Percentiles rank a stretch among this genome's conserved stretches.
Evolutionary conservation across 2,888 invertebrate species (phyloP).

Genomic region (Thecocarcelia acutangulata): DNA sequence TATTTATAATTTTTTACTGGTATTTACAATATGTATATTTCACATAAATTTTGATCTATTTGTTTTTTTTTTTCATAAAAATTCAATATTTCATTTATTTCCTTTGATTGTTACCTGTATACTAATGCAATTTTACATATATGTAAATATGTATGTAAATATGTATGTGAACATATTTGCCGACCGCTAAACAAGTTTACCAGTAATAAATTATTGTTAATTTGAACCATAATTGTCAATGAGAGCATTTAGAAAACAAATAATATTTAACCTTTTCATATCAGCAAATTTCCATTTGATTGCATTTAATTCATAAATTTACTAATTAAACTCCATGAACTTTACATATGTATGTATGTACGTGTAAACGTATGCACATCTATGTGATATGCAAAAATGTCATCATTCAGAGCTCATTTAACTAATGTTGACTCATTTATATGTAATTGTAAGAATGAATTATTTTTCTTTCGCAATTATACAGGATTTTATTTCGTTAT

Average conservation of each 20-base stretch:
- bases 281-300: slow-evolving; percentile 61
- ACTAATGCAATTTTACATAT: too few species aligned
- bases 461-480: slow-evolving; percentile 34
- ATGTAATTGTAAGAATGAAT: slow-evolving; percentile 7
- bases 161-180: too few species aligned
- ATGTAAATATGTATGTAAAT: too few species aligned
- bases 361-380: not conserved
- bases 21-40: too few species aligned
- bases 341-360: slow-evolving; percentile 21
- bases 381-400: slow-evolving; percentile 1
- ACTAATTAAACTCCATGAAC: slow-evolving; percentile 68
- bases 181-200: too few species aligned
- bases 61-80: too few species aligned
- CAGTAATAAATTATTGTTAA: slow-evolving; percentile 18
- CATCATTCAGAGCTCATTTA: slow-evolving; percentile 41
- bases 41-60: too few species aligned
- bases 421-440: slow-evolving; percentile 52
- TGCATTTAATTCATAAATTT: slow-evolving; percentile 51
- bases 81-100: too few species aligned
- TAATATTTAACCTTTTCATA: slow-evolving; percentile 15
- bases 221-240: slow-evolving; percentile 50
- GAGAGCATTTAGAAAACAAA: not conserved
- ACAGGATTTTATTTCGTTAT: slow-evolving; percentile 34
- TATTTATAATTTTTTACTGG: too few species aligned
- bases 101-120: too few species aligned